Evolutionary conservation across 2,888 invertebrate species (phyloP), one percentile per base, ranked within the genome.

Genomic region (Odontocolon sp.): DNA sequence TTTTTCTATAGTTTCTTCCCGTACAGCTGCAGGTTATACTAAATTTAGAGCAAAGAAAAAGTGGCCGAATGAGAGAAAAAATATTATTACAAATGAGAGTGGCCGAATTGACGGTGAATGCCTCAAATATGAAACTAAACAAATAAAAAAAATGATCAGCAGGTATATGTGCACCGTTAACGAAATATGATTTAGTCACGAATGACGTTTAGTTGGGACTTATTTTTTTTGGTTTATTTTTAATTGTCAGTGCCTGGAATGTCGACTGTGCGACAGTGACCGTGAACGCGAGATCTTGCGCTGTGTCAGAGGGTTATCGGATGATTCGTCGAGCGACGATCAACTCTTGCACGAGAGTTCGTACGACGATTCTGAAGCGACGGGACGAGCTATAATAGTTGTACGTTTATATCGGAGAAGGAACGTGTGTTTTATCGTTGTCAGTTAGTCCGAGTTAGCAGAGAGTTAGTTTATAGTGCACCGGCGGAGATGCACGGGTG

Each of bases 241-340:
- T n/a, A 6, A 28, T 11, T 11, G 9, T 14, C 28, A 1, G 50
- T 18, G 6, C 23, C 3, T n/a, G 14, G n/a, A 1, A 21, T 8
- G 50, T 14, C 23, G 36, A 50, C 26, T n/a, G 47, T 18, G 14
- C 54, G 68, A 61, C 47, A 31, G 31, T 71, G 71, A 59, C 70
- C 76, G 70, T 76, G 76, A 71, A 70, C 76, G 54, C 11, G 38
- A 61, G 76, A 67, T 63, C 61, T 63, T 71, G 36, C 26, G 63
- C 70, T 9, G 71, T 63, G 72, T 68, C 64, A 72, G 57, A 56
- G 50, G 75, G 75, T 77, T 77, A 77, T 77, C 77, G 72, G 28
- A 45, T 64, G 57, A 64, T 64, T 57, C 67, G 69, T 56, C 63
- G 56, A 45, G 45, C 66, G 66, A 63, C 63, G 50, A 26, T 3